Evolutionary conservation across 2,888 invertebrate genomes (phyloP), one percentile per base, ranked within the genome.

Genomic region (Mythimna ferrago): DNA sequence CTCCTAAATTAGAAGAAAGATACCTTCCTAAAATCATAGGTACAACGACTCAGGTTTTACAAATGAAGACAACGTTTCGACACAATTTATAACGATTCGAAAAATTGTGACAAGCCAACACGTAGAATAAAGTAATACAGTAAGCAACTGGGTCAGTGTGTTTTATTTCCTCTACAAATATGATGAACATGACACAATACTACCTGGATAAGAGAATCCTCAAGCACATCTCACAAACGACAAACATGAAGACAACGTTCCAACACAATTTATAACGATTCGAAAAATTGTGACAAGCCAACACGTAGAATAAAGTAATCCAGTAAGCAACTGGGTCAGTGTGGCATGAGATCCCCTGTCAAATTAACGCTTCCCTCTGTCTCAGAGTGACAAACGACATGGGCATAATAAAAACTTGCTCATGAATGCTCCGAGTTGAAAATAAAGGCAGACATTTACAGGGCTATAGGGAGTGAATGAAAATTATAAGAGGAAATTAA

Each of bases 291-390:
- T 88, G 89, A 92, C 91, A 90, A 85, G 85, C 88, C 89, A 88
- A 86, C 87, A 87, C 86, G 88, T 87, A 89, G 87, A 84, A 89
- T 87, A 89, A 92, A 88, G 88, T 91, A 90, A 92, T 92, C 91
- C 88, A 87, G 88, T 69, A 72, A 86, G 87, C 91, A 94, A 94
- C 93, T 94, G 90, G 94, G 94, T 93, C 93, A 94, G 90, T 90
- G 84, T 87, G 90, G 89, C 90, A 89, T 87, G 87, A 89, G 93
- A 93, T 93, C 95, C 95, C 95, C 92, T 94, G 95, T 95, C 95
- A 95, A 95, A 95, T 95, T 95, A 96, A 94, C 95, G 94, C 93
- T 91, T 91, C 89, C 92, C 93, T 93, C 91, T 94, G 93, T 94
- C 94, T 91, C 89, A 80, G 69, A 79, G 91, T 95, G 95, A 95